These are phyloP conservation scores for Paracentrotus lividus DNA, from an alignment of 53 echinoderm and acorn worm genomes.

Conservation along the genomic window DNA sequence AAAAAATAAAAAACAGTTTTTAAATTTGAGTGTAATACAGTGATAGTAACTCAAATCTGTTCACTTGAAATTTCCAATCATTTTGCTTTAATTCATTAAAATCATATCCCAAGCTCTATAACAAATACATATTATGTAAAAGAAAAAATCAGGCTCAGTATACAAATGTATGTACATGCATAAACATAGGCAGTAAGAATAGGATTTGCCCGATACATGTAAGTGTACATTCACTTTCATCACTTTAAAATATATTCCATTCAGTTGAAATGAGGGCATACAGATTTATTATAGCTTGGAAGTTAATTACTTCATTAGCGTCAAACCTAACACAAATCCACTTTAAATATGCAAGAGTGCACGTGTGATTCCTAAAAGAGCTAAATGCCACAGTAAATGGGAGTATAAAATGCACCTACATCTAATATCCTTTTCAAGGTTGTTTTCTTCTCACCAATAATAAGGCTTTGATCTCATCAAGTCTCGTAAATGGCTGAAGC, in stretches of 20 bases:
- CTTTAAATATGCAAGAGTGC: conserved; percentile 5
- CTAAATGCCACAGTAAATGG: background rate
- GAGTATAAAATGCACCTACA: background rate
- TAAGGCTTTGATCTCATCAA: background rate
- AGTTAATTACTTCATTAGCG: conserved; percentile 25
- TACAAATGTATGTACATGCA: too few species aligned
- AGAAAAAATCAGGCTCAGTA: too few species aligned
- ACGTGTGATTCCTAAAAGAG: background rate
- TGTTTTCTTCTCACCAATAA: background rate
- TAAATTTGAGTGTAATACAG: too few species aligned
- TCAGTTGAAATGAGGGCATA: background rate
- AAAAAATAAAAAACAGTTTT: too few species aligned
- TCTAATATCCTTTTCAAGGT: background rate
- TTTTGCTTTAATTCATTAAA: too few species aligned
- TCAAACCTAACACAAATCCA: background rate
- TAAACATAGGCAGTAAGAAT: too few species aligned
- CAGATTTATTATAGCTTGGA: background rate
- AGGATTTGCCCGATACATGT: background rate
- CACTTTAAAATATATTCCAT: background rate
- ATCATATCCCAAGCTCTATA: too few species aligned
- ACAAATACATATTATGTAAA: too few species aligned
- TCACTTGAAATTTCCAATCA: too few species aligned
- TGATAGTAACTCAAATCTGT: too few species aligned
- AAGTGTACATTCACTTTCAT: background rate
- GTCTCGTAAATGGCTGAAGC: background rate